A percentile compares a stretch with the other conserved stretches of the same genome.
Evolutionary conservation across 2,113 vertebrate genomes (phyloP).

Genomic region (Gobio gobio): DNA sequence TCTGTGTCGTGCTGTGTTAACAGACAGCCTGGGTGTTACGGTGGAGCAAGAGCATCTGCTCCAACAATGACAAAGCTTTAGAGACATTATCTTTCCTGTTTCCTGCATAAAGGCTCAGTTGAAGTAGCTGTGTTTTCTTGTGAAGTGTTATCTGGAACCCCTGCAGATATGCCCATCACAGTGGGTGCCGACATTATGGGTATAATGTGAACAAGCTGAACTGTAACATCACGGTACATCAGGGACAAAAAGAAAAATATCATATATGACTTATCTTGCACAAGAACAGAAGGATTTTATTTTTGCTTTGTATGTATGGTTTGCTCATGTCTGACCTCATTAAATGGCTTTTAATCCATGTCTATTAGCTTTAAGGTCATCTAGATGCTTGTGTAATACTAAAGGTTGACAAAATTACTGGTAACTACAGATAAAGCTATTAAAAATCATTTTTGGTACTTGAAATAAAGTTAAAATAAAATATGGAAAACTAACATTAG

Average conservation of each 20-base stretch:
- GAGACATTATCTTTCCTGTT: conserved; percentile 67
- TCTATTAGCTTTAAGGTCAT: neutral
- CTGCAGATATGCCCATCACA: conserved; percentile 65
- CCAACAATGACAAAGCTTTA: conserved; percentile 50
- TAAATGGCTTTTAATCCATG: neutral
- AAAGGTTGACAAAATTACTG: neutral
- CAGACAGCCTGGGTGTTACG: conserved; percentile 36
- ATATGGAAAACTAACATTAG: no score
- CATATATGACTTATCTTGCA: conserved; percentile 14
- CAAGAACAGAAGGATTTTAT: neutral
- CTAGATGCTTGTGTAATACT: neutral
- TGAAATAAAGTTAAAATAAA: neutral
- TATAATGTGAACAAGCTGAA: conserved; percentile 57
- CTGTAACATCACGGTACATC: conserved; percentile 48
- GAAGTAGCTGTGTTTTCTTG: conserved; percentile 71
- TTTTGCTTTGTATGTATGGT: neutral
- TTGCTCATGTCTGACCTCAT: neutral
- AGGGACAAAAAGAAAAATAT: conserved; percentile 47
- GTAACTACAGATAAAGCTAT: neutral
- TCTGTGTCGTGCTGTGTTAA: conserved; percentile 38
- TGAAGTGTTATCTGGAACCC: conserved; percentile 70
- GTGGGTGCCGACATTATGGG: conserved; percentile 45
- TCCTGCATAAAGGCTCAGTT: conserved; percentile 70
- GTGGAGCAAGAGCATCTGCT: conserved; percentile 43
- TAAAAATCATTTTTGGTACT: neutral